A percentile compares a stretch with the other conserved stretches of the same genome.
phyloP scores from a whole-genome alignment of 2,113 vertebrate genomes.

The Charina bottae region DNA sequence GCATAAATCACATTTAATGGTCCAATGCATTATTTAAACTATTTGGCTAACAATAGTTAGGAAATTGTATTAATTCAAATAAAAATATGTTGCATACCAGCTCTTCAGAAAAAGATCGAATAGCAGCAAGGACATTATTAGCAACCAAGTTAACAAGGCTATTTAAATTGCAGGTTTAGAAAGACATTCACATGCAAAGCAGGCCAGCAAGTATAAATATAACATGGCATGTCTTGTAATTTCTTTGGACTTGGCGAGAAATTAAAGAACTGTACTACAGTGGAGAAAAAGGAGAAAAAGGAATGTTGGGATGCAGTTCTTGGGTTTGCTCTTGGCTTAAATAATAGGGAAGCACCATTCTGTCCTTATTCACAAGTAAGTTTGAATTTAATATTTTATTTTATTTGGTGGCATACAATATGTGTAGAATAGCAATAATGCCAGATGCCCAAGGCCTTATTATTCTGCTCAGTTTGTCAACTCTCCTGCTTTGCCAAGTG shows the following conservation, averaged over 20 bases:
- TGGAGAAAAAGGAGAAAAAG: conserved; percentile 5
- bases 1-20: background rate
- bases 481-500: background rate
- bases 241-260: conserved; percentile 65
- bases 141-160: background rate
- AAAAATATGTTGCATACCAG: conserved; percentile 11
- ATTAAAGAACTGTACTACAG: conserved; percentile 24
- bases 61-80: background rate
- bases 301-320: background rate
- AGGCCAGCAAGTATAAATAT: background rate
- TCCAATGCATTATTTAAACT: background rate
- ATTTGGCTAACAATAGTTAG: conserved; percentile 21
- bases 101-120: background rate
- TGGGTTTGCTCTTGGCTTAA: background rate
- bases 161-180: background rate
- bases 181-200: conserved; percentile 29
- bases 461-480: background rate
- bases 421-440: background rate
- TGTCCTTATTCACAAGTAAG: conserved; percentile 11
- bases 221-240: conserved; percentile 57
- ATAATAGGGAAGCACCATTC: background rate
- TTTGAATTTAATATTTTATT: no score
- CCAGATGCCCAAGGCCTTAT: background rate
- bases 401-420: background rate
- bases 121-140: conserved; percentile 16